Evolutionary conservation across 2,797 vertebrate genomes (phyloP), one percentile per base, ranked within the genome.

Genomic region (Echeneis naucrates): DNA sequence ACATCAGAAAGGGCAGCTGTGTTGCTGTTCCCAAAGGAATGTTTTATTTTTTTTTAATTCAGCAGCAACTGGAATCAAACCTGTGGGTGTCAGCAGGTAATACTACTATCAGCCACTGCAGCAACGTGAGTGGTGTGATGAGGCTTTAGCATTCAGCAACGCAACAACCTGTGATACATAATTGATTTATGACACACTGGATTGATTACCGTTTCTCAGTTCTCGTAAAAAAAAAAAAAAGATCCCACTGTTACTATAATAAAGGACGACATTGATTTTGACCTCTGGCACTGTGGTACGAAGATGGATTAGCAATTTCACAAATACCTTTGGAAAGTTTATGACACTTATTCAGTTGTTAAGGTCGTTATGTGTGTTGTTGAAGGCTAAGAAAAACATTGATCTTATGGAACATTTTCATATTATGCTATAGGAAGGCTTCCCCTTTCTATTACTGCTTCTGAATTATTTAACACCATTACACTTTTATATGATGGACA

Each of bases 391-490:
- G 63, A 83, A 78, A 77, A 53, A 83, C 8, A 82, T 80, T 13
- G 40, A 5, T 89, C 64, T 68, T 72, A 19, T 5, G 44, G 21
- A 61, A 68, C 57, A 72, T 78, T 80, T 77, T 77, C 40, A 70
- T 77, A 66, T 56, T 54, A 8, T 75, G 53, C 52, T 50, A 23
- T 21, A 62, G 30, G 61, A 68, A 78, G 19, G 4, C n/a, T 71
- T 73, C 33, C 32, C 5, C n/a, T 69, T 66, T 79, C 70, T 78
- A 68, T 85, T 85, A 78, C 38, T 44, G 35, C 27, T 30, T 64
- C 27, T 84, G 45, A 78, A 90, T 82, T 60, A 87, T 80, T 75
- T 64, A 77, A 77, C 19, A 68, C 30, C 64, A 82, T 75, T 73
- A 65, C 66, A 80, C 38, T 77, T 78, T 74, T 33, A 73, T 32